Conservation (phyloP, 1,140 invertebrate species). For the Pseudobourletiella spinata region DNA sequence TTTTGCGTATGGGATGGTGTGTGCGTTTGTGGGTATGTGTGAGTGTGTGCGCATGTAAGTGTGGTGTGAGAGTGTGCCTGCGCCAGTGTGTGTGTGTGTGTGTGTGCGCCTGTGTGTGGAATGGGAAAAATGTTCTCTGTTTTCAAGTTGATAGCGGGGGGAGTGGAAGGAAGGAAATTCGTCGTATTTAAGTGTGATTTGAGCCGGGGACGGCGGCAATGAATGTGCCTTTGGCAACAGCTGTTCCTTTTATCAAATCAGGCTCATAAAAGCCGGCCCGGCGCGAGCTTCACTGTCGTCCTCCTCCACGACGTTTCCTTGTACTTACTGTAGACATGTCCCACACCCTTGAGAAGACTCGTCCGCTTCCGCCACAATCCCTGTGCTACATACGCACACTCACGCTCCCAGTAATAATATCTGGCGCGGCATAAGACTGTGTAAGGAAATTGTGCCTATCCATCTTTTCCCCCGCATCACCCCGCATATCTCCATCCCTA, state of each 20-base stretch:
- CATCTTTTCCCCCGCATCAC: conserved; percentile 4
- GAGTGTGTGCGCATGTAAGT: no score
- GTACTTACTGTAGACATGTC: background rate
- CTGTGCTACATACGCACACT: background rate
- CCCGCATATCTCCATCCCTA: no score
- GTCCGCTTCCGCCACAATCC: background rate
- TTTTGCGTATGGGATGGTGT: no score
- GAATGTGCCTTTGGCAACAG: conserved; percentile 29
- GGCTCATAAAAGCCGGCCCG: conserved; percentile 25
- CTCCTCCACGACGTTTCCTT: conserved; percentile 17
- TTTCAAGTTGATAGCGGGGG: background rate
- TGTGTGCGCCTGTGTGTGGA: no score
- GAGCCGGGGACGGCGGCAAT: conserved; percentile 12
- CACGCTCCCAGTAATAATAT: no score
- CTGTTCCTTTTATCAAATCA: conserved; percentile 34
- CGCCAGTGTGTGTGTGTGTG: no score
- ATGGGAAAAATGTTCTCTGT: background rate
- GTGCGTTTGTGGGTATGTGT: no score
- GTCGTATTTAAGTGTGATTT: conserved; percentile 1
- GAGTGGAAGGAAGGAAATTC: background rate
- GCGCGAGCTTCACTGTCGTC: conserved; percentile 10
- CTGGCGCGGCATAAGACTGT: no score
- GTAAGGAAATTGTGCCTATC: background rate
- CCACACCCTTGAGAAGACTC: background rate
- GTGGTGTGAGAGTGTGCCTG: no score